Evolutionary conservation across 2,113 vertebrate species (phyloP).

Genomic region (Telmatochromis sp.): DNA sequence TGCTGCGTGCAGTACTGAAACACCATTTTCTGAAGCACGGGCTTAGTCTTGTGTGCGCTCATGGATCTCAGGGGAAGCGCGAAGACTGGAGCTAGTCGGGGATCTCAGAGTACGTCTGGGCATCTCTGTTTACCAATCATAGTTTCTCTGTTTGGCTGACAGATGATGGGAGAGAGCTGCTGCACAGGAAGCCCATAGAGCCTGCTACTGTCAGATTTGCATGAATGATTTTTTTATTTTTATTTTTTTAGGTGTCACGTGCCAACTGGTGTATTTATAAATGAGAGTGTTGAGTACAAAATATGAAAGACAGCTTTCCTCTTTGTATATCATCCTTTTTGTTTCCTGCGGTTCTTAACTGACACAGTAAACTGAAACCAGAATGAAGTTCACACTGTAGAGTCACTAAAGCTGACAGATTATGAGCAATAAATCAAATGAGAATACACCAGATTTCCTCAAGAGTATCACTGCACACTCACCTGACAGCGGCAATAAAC

Average conservation of each 20-base stretch:
- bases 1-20: slow-evolving; percentile 12
- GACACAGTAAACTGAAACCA: not conserved
- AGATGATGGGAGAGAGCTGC: slow-evolving; percentile 17
- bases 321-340: not conserved
- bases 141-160: slow-evolving; percentile 38
- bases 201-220: slow-evolving; percentile 49
- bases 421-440: not conserved
- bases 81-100: slow-evolving; percentile 12
- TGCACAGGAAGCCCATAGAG: slow-evolving; percentile 31
- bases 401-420: not conserved
- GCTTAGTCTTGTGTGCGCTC: slow-evolving; percentile 31
- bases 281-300: not conserved
- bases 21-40: slow-evolving; percentile 14
- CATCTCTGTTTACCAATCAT: slow-evolving; percentile 52
- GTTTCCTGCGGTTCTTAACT: not conserved
- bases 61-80: slow-evolving; percentile 14
- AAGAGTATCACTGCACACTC: not conserved
- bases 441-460: not conserved
- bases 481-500: not conserved
- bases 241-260: not conserved
- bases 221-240: slow-evolving; percentile 6
- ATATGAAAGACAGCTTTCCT: not conserved
- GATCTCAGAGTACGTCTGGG: slow-evolving; percentile 29
- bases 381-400: not conserved
- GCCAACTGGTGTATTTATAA: not conserved